Conservation (phyloP, 2,113 vertebrate genomes). For the Trematocara stigmaticum region DNA sequence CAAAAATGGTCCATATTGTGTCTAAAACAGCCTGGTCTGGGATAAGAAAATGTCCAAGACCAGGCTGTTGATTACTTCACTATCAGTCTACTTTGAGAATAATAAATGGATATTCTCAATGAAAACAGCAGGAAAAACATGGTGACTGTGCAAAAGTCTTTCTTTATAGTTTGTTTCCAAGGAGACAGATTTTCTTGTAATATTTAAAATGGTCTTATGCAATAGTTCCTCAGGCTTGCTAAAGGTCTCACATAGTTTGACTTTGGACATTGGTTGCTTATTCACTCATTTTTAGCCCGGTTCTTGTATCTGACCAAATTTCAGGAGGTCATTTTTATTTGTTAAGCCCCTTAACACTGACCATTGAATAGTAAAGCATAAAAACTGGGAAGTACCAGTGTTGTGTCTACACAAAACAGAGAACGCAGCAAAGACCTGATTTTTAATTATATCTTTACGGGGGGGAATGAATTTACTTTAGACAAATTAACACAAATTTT, state of each 20-base stretch:
- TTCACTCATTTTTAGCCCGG: background rate
- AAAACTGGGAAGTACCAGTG: background rate
- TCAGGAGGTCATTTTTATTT: background rate
- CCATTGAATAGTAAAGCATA: background rate
- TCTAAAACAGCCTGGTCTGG: background rate
- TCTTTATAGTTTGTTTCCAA: background rate
- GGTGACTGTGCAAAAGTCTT: background rate
- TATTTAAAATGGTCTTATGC: background rate
- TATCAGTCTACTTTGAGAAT: background rate
- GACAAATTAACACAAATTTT: background rate
- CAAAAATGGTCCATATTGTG: background rate
- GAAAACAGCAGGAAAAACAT: background rate
- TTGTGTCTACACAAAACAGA: background rate
- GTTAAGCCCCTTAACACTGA: background rate
- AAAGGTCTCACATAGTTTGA: rapidly evolving
- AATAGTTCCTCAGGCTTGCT: rapidly evolving
- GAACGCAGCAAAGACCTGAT: background rate
- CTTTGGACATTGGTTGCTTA: background rate
- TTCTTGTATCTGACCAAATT: background rate
- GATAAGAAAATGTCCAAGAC: background rate
- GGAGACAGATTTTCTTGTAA: background rate
- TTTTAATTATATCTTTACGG: background rate
- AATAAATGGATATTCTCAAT: background rate
- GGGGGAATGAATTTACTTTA: rapidly evolving
- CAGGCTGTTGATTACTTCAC: background rate